Evolutionary conservation across 2,113 vertebrate species (phyloP).

Genomic region (Erythrocercus mccallii): DNA sequence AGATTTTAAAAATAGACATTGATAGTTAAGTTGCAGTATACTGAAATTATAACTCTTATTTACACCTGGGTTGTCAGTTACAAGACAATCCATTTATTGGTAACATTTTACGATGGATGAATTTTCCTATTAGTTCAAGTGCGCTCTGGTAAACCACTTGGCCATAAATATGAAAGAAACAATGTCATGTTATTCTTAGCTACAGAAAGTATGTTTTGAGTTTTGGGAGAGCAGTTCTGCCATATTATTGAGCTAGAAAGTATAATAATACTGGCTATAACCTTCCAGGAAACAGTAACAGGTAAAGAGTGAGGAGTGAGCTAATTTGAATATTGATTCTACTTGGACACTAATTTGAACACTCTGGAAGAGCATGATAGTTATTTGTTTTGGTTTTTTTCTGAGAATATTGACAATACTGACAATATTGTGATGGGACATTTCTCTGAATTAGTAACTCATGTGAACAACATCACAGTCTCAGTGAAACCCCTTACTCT

Average conservation of each 20-base stretch:
- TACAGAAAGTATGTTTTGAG: not conserved
- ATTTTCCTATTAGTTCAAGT: not conserved
- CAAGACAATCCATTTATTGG: not conserved
- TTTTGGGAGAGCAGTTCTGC: not conserved
- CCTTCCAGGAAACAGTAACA: not conserved
- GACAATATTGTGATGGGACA: not conserved
- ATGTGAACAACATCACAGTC: not conserved
- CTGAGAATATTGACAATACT: not conserved
- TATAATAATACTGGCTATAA: not conserved
- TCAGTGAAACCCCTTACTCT: not conserved
- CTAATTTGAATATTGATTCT: not conserved
- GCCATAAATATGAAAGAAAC: not conserved
- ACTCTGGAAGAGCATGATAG: not conserved
- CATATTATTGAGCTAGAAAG: not conserved
- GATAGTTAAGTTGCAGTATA: not conserved
- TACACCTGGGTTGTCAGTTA: not conserved
- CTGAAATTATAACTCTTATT: not conserved
- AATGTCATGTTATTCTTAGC: not conserved
- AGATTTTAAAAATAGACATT: not conserved
- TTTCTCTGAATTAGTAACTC: not conserved
- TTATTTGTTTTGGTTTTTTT: not conserved
- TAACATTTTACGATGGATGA: not conserved
- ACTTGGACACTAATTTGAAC: not conserved
- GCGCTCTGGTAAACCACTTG: not conserved
- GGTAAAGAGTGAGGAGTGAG: not conserved